Percentiles rank a stretch among this genome's conserved stretches.
These are phyloP conservation scores for Sebastes itinus DNA, from an alignment of 2,797 vertebrate species.

Conservation along the genomic window DNA sequence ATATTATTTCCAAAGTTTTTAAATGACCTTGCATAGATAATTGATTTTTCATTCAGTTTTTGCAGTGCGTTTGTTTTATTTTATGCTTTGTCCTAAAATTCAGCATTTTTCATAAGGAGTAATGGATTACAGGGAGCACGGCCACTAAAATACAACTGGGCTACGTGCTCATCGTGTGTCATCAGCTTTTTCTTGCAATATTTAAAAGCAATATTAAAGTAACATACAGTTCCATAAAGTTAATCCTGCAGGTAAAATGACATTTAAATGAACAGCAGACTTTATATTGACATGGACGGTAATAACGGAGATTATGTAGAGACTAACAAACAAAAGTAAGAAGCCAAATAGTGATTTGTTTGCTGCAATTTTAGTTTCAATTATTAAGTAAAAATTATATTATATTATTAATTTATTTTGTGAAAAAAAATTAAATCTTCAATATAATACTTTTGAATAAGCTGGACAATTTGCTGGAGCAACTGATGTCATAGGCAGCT, in stretches of 20 bases:
- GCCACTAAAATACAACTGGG: not conserved
- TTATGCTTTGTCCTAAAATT: conserved; percentile 17
- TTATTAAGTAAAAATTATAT: not conserved
- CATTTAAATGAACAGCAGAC: conserved; percentile 2
- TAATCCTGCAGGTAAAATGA: conserved; percentile 10
- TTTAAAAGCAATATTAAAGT: conserved; percentile 11
- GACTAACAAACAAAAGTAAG: not conserved
- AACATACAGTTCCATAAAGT: not conserved
- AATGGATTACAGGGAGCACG: not conserved
- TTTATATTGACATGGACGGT: not conserved
- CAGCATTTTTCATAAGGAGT: not conserved
- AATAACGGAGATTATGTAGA: not conserved
- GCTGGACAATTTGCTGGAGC: not conserved
- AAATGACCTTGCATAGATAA: conserved; percentile 69
- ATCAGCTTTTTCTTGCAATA: not conserved
- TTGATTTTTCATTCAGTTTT: conserved; percentile 45
- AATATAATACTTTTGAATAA: not conserved
- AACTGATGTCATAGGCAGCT: not conserved
- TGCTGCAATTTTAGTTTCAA: not conserved
- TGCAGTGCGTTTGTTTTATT: conserved; percentile 22
- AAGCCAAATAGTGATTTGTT: not conserved
- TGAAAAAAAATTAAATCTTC: not conserved
- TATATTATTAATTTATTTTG: no score
- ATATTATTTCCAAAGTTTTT: conserved; percentile 25
- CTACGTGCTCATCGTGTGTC: not conserved